Evolutionary conservation across 2,113 vertebrate species (phyloP).

Genomic region (Bubalus kerabau): DNA sequence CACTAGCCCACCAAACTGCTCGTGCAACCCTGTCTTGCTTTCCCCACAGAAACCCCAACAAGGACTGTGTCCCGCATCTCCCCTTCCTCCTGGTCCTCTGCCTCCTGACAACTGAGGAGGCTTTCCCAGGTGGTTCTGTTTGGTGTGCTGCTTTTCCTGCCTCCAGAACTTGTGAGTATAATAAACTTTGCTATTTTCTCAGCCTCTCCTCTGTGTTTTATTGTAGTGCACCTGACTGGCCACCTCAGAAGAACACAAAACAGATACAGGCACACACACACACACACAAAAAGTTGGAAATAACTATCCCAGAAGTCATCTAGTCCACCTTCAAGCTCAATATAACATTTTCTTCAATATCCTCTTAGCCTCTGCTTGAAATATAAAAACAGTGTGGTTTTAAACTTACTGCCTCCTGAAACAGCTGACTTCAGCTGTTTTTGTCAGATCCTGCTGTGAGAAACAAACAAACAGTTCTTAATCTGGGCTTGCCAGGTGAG

Average conservation of each 20-base stretch:
- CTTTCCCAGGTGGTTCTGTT: background rate
- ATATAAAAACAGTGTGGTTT: background rate
- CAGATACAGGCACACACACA: background rate
- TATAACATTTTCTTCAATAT: background rate
- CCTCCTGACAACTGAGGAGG: no score
- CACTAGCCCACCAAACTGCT: background rate
- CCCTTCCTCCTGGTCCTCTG: background rate
- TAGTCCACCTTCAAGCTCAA: background rate
- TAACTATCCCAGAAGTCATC: background rate
- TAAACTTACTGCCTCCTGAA: background rate
- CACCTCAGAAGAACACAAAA: background rate
- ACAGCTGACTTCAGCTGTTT: background rate
- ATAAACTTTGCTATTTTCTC: background rate
- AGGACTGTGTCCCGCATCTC: background rate
- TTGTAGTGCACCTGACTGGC: background rate
- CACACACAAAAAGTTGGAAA: background rate
- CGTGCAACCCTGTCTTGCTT: background rate
- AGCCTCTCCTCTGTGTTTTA: background rate
- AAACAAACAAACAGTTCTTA: background rate
- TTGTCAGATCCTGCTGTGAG: background rate
- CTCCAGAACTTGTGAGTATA: background rate
- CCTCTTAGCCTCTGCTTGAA: background rate
- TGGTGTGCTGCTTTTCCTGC: background rate
- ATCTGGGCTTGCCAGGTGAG: background rate
- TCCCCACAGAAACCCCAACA: background rate